Percentiles rank a stretch among this genome's conserved stretches.
These are phyloP conservation scores for Sycobia sp. DNA, from an alignment of 1,140 invertebrate genomes.

Conservation along the genomic window DNA sequence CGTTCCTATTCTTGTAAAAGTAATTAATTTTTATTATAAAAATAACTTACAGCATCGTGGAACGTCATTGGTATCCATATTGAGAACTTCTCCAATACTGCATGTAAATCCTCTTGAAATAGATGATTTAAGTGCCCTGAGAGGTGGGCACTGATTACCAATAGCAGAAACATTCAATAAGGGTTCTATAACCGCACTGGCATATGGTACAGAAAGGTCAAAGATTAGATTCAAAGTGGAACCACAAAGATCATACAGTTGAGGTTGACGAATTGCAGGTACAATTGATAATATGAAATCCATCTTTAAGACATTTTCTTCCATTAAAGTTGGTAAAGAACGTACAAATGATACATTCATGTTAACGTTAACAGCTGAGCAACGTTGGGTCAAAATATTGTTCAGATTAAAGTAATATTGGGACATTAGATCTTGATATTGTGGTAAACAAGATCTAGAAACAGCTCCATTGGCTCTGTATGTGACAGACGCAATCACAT, in stretches of 20 bases:
- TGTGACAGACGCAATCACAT: slow-evolving; percentile 84
- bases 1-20: no score
- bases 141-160: slow-evolving; percentile 88
- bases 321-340: slow-evolving; percentile 74
- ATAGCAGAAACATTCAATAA: slow-evolving; percentile 86
- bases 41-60: slow-evolving; percentile 84
- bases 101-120: slow-evolving; percentile 90
- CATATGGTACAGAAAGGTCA: slow-evolving; percentile 89
- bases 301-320: slow-evolving; percentile 87
- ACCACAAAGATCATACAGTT: slow-evolving; percentile 92
- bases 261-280: slow-evolving; percentile 83
- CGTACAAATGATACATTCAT: slow-evolving; percentile 92
- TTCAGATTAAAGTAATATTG: slow-evolving; percentile 84
- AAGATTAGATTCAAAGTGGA: slow-evolving; percentile 92
- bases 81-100: slow-evolving; percentile 89
- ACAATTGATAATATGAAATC: slow-evolving; percentile 87
- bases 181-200: slow-evolving; percentile 88
- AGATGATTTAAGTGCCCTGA: slow-evolving; percentile 83
- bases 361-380: slow-evolving; percentile 92
- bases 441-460: slow-evolving; percentile 77
- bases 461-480: slow-evolving; percentile 91
- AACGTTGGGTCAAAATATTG: slow-evolving; percentile 82
- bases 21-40: no score
- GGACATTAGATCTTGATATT: slow-evolving; percentile 83
- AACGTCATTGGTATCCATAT: slow-evolving; percentile 88